Evolutionary conservation across 2,888 invertebrate species (phyloP).

Genomic region (Ornithoptera priamus): DNA sequence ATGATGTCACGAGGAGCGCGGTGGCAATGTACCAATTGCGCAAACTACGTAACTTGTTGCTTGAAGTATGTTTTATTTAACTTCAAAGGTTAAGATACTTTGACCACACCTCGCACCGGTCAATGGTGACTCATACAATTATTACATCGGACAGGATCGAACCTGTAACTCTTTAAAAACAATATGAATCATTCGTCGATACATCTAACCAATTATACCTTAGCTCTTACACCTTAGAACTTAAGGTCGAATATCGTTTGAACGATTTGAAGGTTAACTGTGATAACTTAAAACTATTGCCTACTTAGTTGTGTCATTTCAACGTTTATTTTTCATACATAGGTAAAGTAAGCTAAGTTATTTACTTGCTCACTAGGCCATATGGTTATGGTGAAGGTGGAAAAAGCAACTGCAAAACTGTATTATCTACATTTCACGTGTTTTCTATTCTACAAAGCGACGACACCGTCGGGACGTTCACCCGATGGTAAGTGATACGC

Average conservation of each 20-base stretch:
- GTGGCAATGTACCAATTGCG: background rate
- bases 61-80: background rate
- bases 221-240: background rate
- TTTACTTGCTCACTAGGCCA: too few species aligned
- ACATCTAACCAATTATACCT: background rate
- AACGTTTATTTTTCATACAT: background rate
- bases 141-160: slow-evolving; percentile 25
- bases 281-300: background rate
- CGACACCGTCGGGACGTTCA: too few species aligned
- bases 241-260: background rate
- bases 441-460: too few species aligned
- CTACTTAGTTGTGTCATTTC: background rate
- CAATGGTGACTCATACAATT: slow-evolving; percentile 21
- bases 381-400: too few species aligned
- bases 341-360: too few species aligned
- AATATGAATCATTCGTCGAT: slow-evolving; percentile 10
- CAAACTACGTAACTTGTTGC: background rate
- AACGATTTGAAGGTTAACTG: background rate
- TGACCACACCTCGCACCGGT: slow-evolving; percentile 18
- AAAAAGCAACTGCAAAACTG: too few species aligned
- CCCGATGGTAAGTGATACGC: too few species aligned
- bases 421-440: too few species aligned
- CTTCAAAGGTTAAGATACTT: slow-evolving; percentile 10
- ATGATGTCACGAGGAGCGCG: too few species aligned
- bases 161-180: slow-evolving; percentile 19